phyloP scores from a whole-genome alignment of 2,113 vertebrate species.

The Ceratotherium simum region DNA sequence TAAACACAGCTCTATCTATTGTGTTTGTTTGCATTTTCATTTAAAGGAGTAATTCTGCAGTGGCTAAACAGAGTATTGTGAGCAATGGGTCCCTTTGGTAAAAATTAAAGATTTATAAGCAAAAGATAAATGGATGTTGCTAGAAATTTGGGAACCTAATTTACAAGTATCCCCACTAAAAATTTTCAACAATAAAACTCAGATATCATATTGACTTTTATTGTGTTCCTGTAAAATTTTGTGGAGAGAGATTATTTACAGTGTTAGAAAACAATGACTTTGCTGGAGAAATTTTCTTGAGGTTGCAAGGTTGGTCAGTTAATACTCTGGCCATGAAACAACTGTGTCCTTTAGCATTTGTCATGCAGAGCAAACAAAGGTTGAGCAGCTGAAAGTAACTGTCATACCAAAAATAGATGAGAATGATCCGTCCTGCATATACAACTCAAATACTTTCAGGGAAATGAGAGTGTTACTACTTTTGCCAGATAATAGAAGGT shows the following conservation, averaged over 20 bases:
- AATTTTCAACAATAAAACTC: neutral
- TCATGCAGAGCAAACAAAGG: neutral
- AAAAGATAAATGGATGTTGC: neutral
- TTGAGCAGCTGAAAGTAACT: neutral
- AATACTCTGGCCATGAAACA: neutral
- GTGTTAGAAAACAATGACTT: neutral
- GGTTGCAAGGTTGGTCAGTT: neutral
- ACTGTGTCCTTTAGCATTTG: neutral
- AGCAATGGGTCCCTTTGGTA: neutral
- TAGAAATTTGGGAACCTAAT: neutral
- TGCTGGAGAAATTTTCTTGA: neutral
- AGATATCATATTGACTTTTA: neutral
- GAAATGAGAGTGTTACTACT: neutral
- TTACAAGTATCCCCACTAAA: neutral
- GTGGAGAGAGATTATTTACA: neutral
- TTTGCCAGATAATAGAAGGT: neutral
- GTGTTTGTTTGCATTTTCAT: neutral
- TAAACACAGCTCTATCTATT: neutral
- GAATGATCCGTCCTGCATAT: fast-evolving
- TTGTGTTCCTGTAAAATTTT: neutral
- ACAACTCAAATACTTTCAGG: neutral
- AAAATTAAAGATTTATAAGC: neutral
- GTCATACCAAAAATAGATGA: neutral
- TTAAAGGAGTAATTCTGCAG: too few relatives aligned
- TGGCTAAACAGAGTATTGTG: neutral